Evolutionary conservation across 2,888 invertebrate species (phyloP), one percentile per base, ranked within the genome.

Genomic region (Dryococelus australis): DNA sequence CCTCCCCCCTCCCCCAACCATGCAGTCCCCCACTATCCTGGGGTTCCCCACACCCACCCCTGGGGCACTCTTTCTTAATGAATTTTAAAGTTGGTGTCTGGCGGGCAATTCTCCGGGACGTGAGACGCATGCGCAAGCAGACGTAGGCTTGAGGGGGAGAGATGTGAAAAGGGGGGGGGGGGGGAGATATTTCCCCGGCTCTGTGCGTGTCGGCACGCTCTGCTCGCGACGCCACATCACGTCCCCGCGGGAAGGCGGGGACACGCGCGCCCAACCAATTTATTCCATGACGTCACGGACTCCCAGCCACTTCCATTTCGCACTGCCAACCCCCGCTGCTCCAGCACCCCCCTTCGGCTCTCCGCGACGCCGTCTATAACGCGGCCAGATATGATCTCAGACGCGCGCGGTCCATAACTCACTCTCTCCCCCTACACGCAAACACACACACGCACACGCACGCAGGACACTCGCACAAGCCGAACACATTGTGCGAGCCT

Each of bases 41-140:
- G 10, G 51, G 51, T 13, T 10, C 10, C 13, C 51, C 13, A 13
- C n/a, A n/a, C 24, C 65, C 20, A n/a, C 65, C 65, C 0, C 65
- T 8, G 13, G 13, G 65, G 65, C 65, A 10, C 65, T 65, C 65
- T 65, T 65, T 83, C 83, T 28, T 83, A 83, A 83, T 83, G 83
- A 83, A 83, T 83, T 83, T 83, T 83, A 83, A 83, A 83, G 83
- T 83, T 83, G 83, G 83, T 83, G 83, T 83, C 83, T 83, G 35
- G 83, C 83, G 83, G 83, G 83, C 83, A 83, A 83, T 83, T 83
- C 83, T 10, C 28, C 20, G 20, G n/a, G 83, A 83, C 83, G 83
- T 83, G 83, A 4, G 20, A 20, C 83, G 43, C 83, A 43, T 43
- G 83, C 83, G 83, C 65, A 20, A 65, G 28, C 65, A 65, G n/a